These are phyloP conservation scores for Pseudolycoriella hygida DNA, from an alignment of 2,888 invertebrate species.

Conservation along the genomic window DNA sequence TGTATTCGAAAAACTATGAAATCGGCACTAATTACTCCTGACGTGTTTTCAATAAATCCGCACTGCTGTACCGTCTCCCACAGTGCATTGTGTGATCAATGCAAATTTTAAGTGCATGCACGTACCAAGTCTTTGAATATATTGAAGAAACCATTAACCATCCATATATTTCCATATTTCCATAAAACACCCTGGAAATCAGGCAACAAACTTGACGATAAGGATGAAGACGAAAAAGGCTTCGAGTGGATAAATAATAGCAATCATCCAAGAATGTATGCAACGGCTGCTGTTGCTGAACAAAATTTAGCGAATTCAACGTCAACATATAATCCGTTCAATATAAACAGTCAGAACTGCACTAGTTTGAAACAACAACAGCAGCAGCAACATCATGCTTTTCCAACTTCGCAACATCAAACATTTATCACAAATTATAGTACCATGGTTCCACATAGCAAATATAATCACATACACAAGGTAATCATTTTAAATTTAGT, in stretches of 20 bases:
- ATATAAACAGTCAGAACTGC: not conserved
- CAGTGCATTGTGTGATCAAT: too few relatives aligned
- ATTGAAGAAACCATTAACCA: not conserved
- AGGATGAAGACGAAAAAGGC: conserved; percentile 21
- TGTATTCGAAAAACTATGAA: too few relatives aligned
- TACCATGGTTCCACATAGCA: conserved; percentile 27
- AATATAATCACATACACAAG: conserved; percentile 12
- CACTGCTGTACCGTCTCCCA: too few relatives aligned
- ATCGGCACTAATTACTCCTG: too few relatives aligned
- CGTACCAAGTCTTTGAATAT: not conserved
- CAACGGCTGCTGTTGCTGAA: conserved; percentile 28
- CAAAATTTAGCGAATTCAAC: conserved; percentile 15
- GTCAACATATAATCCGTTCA: conserved; percentile 6
- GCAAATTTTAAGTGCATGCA: too few relatives aligned
- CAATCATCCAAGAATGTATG: conserved; percentile 25
- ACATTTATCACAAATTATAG: conserved; percentile 26
- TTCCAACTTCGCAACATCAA: conserved; percentile 10
- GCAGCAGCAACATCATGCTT: conserved; percentile 11
- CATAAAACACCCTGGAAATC: not conserved
- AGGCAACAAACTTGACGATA: conserved; percentile 19
- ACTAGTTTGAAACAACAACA: conserved; percentile 9
- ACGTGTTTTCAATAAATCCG: too few relatives aligned
- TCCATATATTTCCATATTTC: not conserved
- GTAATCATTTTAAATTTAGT: conserved; percentile 1
- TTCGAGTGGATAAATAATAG: conserved; percentile 28